A percentile compares a stretch with the other conserved stretches of the same genome.
phyloP scores from a whole-genome alignment of 2,797 vertebrate species.

The Acipenser oxyrinchus region DNA sequence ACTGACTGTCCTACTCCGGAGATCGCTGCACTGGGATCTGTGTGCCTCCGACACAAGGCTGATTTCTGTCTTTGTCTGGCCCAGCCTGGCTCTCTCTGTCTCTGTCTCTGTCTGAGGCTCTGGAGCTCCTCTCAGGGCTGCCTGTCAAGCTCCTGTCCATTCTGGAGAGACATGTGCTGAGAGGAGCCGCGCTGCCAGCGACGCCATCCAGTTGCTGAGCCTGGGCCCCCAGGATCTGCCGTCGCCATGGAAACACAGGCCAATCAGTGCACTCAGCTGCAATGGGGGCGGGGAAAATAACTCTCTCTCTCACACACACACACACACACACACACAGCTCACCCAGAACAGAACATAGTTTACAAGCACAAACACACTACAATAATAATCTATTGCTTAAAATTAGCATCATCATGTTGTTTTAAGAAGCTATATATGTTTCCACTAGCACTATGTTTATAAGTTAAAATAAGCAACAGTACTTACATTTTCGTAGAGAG shows the following conservation, averaged over 20 bases:
- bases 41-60: background rate
- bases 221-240: slow-evolving; percentile 39
- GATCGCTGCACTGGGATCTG: background rate
- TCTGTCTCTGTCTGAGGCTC: slow-evolving; percentile 7
- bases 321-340: background rate
- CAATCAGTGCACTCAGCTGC: slow-evolving; percentile 49
- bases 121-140: slow-evolving; percentile 7
- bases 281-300: slow-evolving; percentile 21
- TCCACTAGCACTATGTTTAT: too few species aligned
- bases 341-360: too few species aligned
- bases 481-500: too few species aligned
- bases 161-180: slow-evolving; percentile 51
- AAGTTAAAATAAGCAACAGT: too few species aligned
- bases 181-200: slow-evolving; percentile 37
- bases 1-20: background rate
- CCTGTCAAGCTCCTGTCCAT: slow-evolving; percentile 55
- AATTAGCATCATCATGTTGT: too few species aligned
- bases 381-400: too few species aligned
- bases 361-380: too few species aligned
- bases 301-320: slow-evolving; percentile 3
- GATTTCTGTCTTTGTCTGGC: background rate
- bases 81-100: background rate
- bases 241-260: slow-evolving; percentile 75
- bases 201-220: slow-evolving; percentile 50
- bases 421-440: too few species aligned